Conservation (phyloP, 2,113 vertebrate genomes). For the Phaetusa simplex region DNA sequence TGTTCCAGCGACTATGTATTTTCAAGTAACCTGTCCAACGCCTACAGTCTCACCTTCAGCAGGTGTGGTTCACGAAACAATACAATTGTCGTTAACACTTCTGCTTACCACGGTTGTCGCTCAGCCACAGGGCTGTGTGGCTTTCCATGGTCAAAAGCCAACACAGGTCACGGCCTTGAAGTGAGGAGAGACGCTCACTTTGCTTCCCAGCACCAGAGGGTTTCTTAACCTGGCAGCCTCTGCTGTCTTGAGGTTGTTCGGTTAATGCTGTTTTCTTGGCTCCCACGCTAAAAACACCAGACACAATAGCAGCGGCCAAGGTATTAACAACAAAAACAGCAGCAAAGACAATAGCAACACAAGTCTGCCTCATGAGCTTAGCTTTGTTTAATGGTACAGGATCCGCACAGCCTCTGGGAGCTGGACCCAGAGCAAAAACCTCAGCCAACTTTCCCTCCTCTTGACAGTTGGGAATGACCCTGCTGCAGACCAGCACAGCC, state of each 20-base stretch:
- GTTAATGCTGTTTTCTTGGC: slow-evolving; percentile 46
- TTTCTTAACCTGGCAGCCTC: slow-evolving; percentile 44
- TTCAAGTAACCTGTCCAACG: neutral
- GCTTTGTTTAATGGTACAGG: slow-evolving; percentile 10
- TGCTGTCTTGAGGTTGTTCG: neutral
- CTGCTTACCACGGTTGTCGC: fast-evolving
- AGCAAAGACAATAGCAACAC: slow-evolving; percentile 48
- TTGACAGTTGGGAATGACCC: neutral
- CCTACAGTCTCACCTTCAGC: neutral
- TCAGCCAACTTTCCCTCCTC: slow-evolving; percentile 2
- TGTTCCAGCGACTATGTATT: neutral
- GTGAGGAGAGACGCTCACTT: fast-evolving
- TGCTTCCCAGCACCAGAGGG: slow-evolving; percentile 20
- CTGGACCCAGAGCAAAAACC: slow-evolving; percentile 9
- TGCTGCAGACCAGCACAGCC: neutral
- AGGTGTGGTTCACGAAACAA: neutral
- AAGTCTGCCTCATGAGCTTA: slow-evolving; percentile 22
- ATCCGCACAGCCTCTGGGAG: slow-evolving; percentile 10
- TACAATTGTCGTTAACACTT: neutral
- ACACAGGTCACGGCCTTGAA: neutral
- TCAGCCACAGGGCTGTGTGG: neutral
- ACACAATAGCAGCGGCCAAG: slow-evolving; percentile 42
- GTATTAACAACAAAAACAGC: slow-evolving; percentile 59
- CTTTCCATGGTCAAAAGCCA: fast-evolving
- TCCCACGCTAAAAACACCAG: slow-evolving; percentile 21